Conservation (phyloP, 2,797 vertebrate genomes). For the Macroramphosus scolopax region DNA sequence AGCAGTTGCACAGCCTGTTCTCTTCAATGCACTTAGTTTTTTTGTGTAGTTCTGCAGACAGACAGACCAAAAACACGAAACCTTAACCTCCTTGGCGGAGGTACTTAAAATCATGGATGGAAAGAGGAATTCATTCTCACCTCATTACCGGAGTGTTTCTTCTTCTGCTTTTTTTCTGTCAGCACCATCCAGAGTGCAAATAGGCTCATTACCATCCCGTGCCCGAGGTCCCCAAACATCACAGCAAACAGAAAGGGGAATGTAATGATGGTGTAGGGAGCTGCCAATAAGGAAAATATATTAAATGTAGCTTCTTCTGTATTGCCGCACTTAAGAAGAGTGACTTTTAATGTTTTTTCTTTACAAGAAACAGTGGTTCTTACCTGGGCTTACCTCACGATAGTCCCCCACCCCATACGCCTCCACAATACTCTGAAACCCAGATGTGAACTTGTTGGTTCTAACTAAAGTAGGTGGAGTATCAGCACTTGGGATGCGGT, state of each 20-base stretch:
- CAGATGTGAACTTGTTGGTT: slow-evolving; percentile 94
- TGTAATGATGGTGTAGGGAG: slow-evolving; percentile 92
- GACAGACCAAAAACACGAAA: no score
- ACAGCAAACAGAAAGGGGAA: slow-evolving; percentile 97
- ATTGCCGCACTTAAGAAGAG: background rate
- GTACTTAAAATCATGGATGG: slow-evolving; percentile 4
- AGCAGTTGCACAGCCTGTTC: no score
- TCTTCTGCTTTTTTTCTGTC: slow-evolving; percentile 84
- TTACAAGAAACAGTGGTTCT: slow-evolving; percentile 23
- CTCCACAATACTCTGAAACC: slow-evolving; percentile 97
- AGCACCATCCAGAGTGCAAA: slow-evolving; percentile 90
- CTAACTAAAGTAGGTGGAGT: slow-evolving; percentile 91
- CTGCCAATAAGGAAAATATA: slow-evolving; percentile 62
- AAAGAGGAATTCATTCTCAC: slow-evolving; percentile 59
- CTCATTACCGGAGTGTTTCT: slow-evolving; percentile 84
- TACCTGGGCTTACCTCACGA: slow-evolving; percentile 94
- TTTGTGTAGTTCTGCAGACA: no score
- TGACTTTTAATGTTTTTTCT: background rate
- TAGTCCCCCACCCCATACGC: slow-evolving; percentile 95
- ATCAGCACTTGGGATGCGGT: slow-evolving; percentile 90
- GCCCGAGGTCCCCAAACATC: slow-evolving; percentile 97
- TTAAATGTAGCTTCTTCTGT: background rate
- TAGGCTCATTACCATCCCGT: slow-evolving; percentile 87
- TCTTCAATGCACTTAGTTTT: no score
- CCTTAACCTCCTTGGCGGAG: no score